Evolutionary conservation across 2,113 vertebrate species (phyloP).

Genomic region (Morone chrysops): DNA sequence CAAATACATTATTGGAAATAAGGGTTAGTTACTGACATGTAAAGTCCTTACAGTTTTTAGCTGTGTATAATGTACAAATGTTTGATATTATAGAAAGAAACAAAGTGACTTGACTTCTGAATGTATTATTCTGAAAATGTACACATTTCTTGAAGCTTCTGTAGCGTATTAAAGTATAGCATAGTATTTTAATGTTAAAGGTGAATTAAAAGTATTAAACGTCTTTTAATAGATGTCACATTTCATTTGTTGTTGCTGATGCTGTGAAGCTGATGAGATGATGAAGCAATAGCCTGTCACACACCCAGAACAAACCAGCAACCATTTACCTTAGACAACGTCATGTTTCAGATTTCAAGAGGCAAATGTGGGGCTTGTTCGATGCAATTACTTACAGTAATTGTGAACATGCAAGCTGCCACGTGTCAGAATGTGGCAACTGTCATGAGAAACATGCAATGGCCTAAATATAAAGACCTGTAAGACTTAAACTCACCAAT

Average conservation of each 20-base stretch:
- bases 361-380: neutral
- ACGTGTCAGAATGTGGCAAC: neutral
- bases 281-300: neutral
- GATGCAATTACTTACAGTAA: neutral
- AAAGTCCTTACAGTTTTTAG: too few species aligned
- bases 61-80: too few species aligned
- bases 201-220: too few species aligned
- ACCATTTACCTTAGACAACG: neutral
- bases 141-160: too few species aligned
- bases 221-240: too few species aligned
- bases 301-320: neutral
- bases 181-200: too few species aligned
- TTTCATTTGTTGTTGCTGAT: neutral
- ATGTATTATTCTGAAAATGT: too few species aligned
- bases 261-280: neutral
- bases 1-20: too few species aligned
- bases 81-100: too few species aligned
- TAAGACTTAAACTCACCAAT: neutral
- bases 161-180: too few species aligned
- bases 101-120: too few species aligned
- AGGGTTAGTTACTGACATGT: too few species aligned
- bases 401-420: neutral
- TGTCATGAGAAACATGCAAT: neutral
- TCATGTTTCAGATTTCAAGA: neutral
- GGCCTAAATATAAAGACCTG: neutral